Evolutionary conservation across 2,113 vertebrate genomes (phyloP).

Genomic region (Cervus canadensis): DNA sequence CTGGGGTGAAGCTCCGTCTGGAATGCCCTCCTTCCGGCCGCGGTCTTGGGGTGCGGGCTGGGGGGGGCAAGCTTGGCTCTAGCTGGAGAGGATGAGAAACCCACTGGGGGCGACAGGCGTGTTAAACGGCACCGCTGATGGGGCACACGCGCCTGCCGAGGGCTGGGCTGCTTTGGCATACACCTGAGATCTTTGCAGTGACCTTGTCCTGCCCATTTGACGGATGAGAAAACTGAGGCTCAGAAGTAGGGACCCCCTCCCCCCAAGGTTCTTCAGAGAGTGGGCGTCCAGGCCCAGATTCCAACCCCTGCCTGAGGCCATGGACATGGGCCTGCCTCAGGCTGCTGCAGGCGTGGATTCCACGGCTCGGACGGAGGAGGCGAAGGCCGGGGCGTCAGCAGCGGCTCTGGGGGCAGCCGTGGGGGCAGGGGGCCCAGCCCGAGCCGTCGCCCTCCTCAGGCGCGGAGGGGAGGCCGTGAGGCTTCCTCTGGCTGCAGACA

Average conservation of each 20-base stretch:
- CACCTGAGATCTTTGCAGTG: background rate
- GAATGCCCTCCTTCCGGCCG: background rate
- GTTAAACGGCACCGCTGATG: rapidly evolving
- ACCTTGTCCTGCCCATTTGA: background rate
- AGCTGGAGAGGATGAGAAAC: background rate
- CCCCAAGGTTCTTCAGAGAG: background rate
- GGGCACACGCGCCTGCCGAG: rapidly evolving
- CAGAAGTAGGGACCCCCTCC: background rate
- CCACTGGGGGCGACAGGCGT: rapidly evolving
- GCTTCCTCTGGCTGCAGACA: background rate
- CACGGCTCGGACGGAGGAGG: background rate
- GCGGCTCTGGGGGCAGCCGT: background rate
- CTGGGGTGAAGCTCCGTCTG: background rate
- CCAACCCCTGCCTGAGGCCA: rapidly evolving
- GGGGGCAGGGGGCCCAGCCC: background rate
- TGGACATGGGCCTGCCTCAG: background rate
- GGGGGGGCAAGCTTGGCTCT: background rate
- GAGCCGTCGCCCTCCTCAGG: background rate
- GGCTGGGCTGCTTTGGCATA: background rate
- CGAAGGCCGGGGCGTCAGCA: background rate
- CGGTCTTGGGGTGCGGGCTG: background rate
- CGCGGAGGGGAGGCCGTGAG: rapidly evolving
- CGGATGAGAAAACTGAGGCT: background rate
- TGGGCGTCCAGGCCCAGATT: background rate
- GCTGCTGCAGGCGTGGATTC: background rate